phyloP scores from a whole-genome alignment of 2,113 vertebrate genomes.

The Xiphophorus hellerii region DNA sequence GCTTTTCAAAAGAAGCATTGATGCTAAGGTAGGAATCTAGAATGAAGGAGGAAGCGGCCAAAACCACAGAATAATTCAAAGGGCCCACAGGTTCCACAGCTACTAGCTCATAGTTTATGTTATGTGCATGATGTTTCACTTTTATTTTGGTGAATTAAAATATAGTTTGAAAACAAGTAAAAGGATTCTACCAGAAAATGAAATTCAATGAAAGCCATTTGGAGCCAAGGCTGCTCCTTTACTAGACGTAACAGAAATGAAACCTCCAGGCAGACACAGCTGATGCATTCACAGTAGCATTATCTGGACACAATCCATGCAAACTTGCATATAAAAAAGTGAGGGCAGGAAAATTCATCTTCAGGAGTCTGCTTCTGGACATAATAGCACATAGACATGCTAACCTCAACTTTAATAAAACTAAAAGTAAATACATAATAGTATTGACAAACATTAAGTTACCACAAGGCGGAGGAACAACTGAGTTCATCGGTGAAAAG shows the following conservation, averaged over 20 bases:
- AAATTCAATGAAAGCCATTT: too few species aligned
- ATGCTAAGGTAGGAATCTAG: background rate
- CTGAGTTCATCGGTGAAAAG: background rate
- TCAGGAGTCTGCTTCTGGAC: background rate
- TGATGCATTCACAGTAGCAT: background rate
- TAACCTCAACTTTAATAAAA: background rate
- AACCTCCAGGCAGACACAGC: background rate
- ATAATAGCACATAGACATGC: background rate
- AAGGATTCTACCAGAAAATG: too few species aligned
- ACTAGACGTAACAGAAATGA: background rate
- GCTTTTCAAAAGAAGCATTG: constrained; percentile 15
- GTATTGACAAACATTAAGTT: background rate
- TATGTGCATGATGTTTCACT: too few species aligned
- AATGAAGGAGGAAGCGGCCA: background rate
- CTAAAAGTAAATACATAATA: background rate
- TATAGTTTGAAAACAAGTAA: too few species aligned
- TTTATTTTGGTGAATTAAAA: too few species aligned
- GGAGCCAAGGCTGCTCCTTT: background rate
- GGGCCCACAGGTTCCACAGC: too few species aligned
- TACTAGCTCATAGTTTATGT: too few species aligned
- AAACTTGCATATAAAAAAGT: background rate
- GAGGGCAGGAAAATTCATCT: background rate
- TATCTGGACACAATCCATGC: background rate
- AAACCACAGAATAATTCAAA: background rate
- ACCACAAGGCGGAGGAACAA: constrained; percentile 3